Evolutionary conservation across 2,797 vertebrate genomes (phyloP).

Genomic region (Peromyscus aztecus): DNA sequence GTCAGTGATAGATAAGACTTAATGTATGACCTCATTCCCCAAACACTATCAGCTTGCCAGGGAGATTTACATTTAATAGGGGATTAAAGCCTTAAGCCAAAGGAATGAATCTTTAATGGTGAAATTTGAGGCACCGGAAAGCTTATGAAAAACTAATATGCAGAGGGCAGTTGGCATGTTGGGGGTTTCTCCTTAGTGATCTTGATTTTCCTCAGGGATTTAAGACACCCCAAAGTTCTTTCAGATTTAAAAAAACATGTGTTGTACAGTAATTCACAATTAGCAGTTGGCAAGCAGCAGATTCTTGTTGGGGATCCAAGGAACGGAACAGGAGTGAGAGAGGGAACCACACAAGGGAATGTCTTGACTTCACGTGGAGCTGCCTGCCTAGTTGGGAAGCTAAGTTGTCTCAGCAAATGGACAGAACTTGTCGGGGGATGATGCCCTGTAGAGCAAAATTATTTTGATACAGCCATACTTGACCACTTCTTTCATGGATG

Average conservation of each 20-base stretch:
- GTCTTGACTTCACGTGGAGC: background rate
- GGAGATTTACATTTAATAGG: constrained; percentile 81
- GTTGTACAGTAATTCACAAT: background rate
- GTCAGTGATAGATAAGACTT: constrained; percentile 81
- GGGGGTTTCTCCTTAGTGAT: background rate
- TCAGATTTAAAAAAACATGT: background rate
- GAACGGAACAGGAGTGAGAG: background rate
- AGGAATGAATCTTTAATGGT: constrained; percentile 83
- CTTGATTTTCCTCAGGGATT: background rate
- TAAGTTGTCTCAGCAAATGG: background rate
- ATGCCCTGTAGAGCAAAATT: background rate
- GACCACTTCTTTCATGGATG: background rate
- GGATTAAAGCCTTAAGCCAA: constrained; percentile 80
- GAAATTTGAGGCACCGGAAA: constrained; percentile 65
- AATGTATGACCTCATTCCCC: constrained; percentile 80
- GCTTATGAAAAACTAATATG: constrained; percentile 28
- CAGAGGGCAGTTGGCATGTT: background rate
- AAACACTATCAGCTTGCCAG: constrained; percentile 63
- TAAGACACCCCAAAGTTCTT: background rate
- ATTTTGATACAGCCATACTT: background rate
- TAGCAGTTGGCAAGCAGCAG: background rate
- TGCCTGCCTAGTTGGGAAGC: background rate
- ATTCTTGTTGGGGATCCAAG: background rate
- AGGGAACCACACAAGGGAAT: rapidly evolving
- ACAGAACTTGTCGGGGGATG: background rate